Percentiles rank a stretch among this genome's conserved stretches.
phyloP scores from a whole-genome alignment of 2,797 vertebrate genomes.

The Falco biarmicus region DNA sequence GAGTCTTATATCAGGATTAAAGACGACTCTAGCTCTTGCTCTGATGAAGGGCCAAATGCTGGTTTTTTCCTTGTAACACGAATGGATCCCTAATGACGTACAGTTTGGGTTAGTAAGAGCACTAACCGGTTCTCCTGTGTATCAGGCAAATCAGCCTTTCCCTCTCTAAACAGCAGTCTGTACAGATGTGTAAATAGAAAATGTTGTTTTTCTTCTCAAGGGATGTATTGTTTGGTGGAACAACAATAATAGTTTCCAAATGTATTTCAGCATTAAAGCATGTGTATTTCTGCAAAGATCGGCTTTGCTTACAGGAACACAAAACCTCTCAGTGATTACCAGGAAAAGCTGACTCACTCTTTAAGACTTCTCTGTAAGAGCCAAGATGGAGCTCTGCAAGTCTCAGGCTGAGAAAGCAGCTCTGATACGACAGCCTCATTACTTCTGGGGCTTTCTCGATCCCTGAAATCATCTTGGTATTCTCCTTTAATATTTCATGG shows the following conservation, averaged over 20 bases:
- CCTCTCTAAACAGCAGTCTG: background rate
- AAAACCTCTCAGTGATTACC: background rate
- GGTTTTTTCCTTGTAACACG: background rate
- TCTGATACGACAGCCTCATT: background rate
- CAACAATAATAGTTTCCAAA: background rate
- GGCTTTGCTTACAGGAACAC: conserved; percentile 2
- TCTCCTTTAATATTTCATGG: background rate
- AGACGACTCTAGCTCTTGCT: background rate
- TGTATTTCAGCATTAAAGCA: background rate
- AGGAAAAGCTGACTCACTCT: conserved; percentile 49
- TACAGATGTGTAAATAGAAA: conserved; percentile 5
- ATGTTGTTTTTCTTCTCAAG: background rate
- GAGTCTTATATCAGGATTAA: background rate
- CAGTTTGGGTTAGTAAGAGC: background rate
- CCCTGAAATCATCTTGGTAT: background rate
- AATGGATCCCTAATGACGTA: background rate
- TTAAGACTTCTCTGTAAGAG: background rate
- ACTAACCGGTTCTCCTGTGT: background rate
- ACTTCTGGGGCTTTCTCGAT: background rate
- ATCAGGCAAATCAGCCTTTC: background rate
- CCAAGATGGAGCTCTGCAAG: background rate
- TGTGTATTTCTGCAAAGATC: background rate
- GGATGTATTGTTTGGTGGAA: background rate
- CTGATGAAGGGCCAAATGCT: background rate
- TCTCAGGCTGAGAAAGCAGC: background rate